phyloP scores from a whole-genome alignment of 2,888 invertebrate genomes.

The Apodemia zela region DNA sequence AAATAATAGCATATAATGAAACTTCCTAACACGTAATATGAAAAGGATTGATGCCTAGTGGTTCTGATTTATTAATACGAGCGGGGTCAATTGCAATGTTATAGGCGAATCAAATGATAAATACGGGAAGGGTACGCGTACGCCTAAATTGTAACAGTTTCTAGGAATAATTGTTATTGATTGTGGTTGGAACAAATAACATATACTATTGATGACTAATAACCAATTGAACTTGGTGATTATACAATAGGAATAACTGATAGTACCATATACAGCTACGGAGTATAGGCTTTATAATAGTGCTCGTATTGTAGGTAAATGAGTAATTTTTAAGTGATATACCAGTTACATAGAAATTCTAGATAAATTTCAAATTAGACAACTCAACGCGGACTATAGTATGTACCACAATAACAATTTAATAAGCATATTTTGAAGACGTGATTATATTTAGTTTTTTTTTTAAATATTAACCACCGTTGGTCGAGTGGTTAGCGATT shows the following conservation, averaged over 20 bases:
- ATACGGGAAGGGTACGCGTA: not conserved
- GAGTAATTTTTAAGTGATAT: not conserved
- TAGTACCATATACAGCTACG: not conserved
- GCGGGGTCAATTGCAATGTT: too few relatives aligned
- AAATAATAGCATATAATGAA: too few relatives aligned
- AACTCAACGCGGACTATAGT: not conserved
- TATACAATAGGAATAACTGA: too few relatives aligned
- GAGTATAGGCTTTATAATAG: not conserved
- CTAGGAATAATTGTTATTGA: not conserved
- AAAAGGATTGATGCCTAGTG: too few relatives aligned
- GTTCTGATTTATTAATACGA: too few relatives aligned
- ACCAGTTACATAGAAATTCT: not conserved
- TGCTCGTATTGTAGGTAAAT: not conserved
- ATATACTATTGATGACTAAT: too few relatives aligned
- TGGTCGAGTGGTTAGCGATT: too few relatives aligned
- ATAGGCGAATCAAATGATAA: not conserved
- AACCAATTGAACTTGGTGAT: too few relatives aligned
- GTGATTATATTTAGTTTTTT: too few relatives aligned
- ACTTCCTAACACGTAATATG: too few relatives aligned
- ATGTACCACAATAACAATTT: not conserved
- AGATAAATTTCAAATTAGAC: not conserved
- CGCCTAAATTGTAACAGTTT: not conserved
- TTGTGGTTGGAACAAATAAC: too few relatives aligned
- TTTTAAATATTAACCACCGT: too few relatives aligned
- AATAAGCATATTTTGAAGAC: not conserved